Conservation (phyloP, 1,140 invertebrate genomes). For the Maniola jurtina region DNA sequence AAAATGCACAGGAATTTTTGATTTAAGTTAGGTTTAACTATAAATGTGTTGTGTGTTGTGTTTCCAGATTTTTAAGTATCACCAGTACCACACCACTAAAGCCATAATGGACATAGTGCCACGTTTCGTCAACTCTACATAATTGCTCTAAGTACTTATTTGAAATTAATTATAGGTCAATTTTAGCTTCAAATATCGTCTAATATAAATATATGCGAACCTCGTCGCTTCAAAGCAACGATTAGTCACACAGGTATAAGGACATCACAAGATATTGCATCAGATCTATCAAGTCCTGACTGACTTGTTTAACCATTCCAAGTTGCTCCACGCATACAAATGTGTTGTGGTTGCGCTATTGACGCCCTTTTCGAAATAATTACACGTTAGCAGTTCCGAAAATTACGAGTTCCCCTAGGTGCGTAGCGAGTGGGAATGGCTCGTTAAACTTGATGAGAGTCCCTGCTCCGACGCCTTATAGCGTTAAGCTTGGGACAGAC, state of each 20-base stretch:
- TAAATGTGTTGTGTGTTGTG: too few species aligned
- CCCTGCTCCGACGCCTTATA: conserved; percentile 40
- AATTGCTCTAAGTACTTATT: too few species aligned
- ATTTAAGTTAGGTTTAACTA: too few species aligned
- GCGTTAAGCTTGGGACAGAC: conserved; percentile 8
- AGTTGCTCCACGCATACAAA: conserved; percentile 21
- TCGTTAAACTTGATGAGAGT: conserved; percentile 76
- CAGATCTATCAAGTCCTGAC: conserved; percentile 14
- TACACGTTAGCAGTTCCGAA: conserved; percentile 69
- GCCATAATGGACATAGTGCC: too few species aligned
- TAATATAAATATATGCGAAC: too few species aligned
- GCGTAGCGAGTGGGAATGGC: conserved; percentile 54
- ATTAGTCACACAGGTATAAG: background rate
- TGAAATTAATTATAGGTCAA: too few species aligned
- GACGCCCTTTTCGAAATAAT: conserved; percentile 71
- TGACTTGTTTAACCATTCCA: conserved; percentile 21
- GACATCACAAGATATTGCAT: conserved; percentile 1
- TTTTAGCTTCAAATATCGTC: too few species aligned
- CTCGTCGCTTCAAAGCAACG: background rate
- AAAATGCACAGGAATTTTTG: too few species aligned
- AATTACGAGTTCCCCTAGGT: conserved; percentile 57
- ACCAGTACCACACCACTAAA: too few species aligned
- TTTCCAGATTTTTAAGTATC: too few species aligned
- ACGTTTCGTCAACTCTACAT: too few species aligned
- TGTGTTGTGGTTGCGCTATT: conserved; percentile 43